These are phyloP conservation scores for Ophiodon elongatus DNA, from an alignment of 2,113 vertebrate genomes.

Conservation along the genomic window DNA sequence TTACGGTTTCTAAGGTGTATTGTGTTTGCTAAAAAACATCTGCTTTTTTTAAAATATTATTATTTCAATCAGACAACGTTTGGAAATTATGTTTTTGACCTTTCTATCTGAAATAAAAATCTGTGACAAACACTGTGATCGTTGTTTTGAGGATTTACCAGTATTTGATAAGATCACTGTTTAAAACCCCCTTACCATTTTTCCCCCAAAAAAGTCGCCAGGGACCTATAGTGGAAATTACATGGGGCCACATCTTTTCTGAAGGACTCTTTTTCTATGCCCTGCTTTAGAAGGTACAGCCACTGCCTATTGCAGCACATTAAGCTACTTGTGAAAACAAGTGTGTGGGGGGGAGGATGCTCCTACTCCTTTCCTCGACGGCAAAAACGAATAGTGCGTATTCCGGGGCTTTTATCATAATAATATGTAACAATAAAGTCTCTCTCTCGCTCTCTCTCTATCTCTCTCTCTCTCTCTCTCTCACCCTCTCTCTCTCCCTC, in stretches of 20 bases:
- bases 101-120: background rate
- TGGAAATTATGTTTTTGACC: background rate
- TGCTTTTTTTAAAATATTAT: too few relatives aligned
- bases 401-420: slow-evolving; percentile 41
- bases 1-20: too few relatives aligned
- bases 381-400: slow-evolving; percentile 29
- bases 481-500: slow-evolving; percentile 22
- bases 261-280: background rate
- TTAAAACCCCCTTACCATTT: background rate
- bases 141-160: background rate
- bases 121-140: background rate
- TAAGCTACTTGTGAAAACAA: slow-evolving; percentile 43
- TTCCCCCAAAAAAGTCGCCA: background rate
- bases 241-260: slow-evolving; percentile 8
- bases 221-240: background rate
- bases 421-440: slow-evolving; percentile 42
- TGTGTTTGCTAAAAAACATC: background rate
- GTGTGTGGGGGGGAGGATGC: background rate
- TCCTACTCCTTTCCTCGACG: slow-evolving; percentile 47
- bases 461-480: slow-evolving; percentile 15
- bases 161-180: background rate
- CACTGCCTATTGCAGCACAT: slow-evolving; percentile 31
- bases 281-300: slow-evolving; percentile 1
- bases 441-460: slow-evolving; percentile 7
- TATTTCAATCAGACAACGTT: background rate